Evolutionary conservation across 2,888 invertebrate species (phyloP).

Genomic region (Synergus umbraculus): DNA sequence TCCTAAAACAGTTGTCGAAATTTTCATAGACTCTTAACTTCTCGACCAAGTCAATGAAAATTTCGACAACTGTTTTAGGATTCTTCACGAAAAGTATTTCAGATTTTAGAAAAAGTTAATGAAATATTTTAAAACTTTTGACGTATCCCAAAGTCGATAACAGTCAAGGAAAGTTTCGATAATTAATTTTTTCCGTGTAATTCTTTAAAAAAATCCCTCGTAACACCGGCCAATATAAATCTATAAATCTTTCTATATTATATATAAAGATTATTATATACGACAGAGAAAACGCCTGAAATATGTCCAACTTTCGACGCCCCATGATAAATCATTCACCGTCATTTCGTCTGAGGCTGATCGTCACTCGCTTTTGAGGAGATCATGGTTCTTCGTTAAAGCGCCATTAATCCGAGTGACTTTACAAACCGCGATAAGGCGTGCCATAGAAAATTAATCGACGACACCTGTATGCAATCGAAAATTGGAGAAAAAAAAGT

Average conservation of each 20-base stretch:
- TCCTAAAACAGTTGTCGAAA: no score
- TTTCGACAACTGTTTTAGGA: no score
- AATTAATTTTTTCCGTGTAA: no score
- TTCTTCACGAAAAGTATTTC: no score
- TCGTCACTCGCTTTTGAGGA: background rate
- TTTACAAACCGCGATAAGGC: conserved; percentile 36
- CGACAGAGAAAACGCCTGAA: background rate
- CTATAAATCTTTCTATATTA: background rate
- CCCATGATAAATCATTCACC: conserved; percentile 25
- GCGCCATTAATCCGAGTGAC: conserved; percentile 39
- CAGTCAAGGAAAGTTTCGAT: no score
- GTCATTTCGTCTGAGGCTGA: conserved; percentile 3
- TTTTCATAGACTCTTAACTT: no score
- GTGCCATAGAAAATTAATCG: conserved; percentile 41
- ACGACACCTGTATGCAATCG: conserved; percentile 39
- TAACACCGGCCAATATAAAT: no score
- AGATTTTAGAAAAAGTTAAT: no score
- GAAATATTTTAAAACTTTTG: no score
- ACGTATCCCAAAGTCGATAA: no score
- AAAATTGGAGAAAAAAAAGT: conserved; percentile 39
- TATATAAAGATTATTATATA: background rate
- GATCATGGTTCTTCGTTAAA: conserved; percentile 26
- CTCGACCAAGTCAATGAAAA: no score
- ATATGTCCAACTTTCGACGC: background rate
- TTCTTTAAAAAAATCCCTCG: no score